phyloP scores from a whole-genome alignment of 2,888 invertebrate genomes.

The Leptopilina drosophilae region DNA sequence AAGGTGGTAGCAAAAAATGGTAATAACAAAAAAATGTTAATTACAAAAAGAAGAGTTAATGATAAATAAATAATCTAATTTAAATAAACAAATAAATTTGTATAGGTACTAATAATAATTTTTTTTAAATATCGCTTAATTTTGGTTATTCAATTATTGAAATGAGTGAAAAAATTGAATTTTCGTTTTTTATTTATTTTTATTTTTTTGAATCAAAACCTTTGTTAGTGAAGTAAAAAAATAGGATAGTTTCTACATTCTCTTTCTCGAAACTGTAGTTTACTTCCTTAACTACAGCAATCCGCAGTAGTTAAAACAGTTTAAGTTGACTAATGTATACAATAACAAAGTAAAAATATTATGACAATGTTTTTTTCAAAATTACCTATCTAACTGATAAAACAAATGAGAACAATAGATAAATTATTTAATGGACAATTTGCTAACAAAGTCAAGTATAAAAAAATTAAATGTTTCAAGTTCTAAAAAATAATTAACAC shows the following conservation, averaged over 20 bases:
- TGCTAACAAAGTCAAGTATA: neutral
- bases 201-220: too few relatives aligned
- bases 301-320: neutral
- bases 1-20: too few relatives aligned
- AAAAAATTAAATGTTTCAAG: neutral
- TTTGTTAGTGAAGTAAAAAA: too few relatives aligned
- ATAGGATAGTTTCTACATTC: neutral
- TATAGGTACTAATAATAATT: too few relatives aligned
- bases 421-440: neutral
- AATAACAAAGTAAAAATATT: neutral
- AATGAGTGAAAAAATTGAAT: too few relatives aligned
- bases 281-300: neutral
- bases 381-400: neutral
- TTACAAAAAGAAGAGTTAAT: too few relatives aligned
- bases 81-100: too few relatives aligned
- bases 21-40: too few relatives aligned
- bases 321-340: neutral
- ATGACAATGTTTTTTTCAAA: neutral
- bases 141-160: too few relatives aligned
- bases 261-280: neutral
- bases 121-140: too few relatives aligned
- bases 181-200: too few relatives aligned
- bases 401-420: neutral
- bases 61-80: too few relatives aligned
- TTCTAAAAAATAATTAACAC: neutral